These are phyloP conservation scores for Fukomys damarensis DNA, from an alignment of 2,113 vertebrate species.

Conservation along the genomic window DNA sequence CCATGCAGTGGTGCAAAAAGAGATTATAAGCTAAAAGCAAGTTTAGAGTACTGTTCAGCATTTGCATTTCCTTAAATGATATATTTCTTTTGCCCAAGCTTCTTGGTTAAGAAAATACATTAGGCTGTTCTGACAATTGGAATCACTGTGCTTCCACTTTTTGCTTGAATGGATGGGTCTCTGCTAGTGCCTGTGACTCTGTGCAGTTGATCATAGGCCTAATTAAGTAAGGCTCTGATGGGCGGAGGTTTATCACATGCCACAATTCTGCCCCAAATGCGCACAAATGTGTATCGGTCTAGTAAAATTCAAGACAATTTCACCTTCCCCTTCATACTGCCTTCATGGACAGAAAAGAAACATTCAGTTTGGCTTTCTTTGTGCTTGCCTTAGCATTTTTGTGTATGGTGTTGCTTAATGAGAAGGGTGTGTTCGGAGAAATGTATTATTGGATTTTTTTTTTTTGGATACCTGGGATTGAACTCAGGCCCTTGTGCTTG, in stretches of 20 bases:
- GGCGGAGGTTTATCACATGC: not conserved
- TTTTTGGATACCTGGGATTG: not conserved
- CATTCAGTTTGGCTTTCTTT: not conserved
- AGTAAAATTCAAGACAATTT: not conserved
- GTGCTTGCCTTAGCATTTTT: not conserved
- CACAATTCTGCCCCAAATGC: not conserved
- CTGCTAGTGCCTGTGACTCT: not conserved
- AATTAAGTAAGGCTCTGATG: not conserved
- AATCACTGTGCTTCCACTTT: not conserved
- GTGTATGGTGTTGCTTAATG: not conserved
- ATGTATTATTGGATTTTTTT: not conserved
- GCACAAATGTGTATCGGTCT: not conserved
- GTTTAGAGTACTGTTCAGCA: constrained; percentile 34
- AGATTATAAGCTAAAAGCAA: constrained; percentile 75
- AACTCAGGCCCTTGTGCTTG: too few species aligned
- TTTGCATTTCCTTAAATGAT: constrained; percentile 65
- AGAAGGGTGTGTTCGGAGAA: not conserved
- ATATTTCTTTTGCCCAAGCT: constrained; percentile 63
- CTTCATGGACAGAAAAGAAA: not conserved
- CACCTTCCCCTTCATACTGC: not conserved
- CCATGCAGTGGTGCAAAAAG: constrained; percentile 73
- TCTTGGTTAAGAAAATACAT: not conserved
- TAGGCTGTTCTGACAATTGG: not conserved
- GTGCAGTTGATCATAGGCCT: not conserved
- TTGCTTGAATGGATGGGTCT: not conserved